Percentiles rank a stretch among this genome's conserved stretches.
These are phyloP conservation scores for Drosophila pseudoananassae DNA, from an alignment of 1,140 invertebrate species.

Conservation along the genomic window DNA sequence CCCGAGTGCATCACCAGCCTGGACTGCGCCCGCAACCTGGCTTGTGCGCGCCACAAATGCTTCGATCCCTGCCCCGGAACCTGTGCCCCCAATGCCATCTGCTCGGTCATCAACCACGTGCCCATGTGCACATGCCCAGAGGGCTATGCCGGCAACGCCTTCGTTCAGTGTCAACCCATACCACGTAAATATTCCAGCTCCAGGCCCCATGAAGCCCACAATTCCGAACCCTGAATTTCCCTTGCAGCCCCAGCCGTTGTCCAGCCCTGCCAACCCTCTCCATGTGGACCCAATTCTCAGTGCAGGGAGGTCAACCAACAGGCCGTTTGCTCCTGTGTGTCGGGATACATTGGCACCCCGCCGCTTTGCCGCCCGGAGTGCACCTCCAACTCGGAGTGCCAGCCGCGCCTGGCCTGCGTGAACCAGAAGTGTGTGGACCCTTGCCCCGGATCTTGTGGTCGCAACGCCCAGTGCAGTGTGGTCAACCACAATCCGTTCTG, in stretches of 20 bases:
- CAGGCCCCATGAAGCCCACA: not conserved
- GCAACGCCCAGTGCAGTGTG: constrained; percentile 89
- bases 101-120: constrained; percentile 90
- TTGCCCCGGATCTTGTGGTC: constrained; percentile 89
- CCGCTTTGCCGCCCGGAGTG: constrained; percentile 86
- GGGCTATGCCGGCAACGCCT: constrained; percentile 91
- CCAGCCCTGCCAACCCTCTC: constrained; percentile 90
- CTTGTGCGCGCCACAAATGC: constrained; percentile 93
- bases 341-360: constrained; percentile 85
- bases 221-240: constrained; percentile 84
- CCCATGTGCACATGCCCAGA: constrained; percentile 90
- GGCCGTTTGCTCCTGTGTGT: constrained; percentile 87
- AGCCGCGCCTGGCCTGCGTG: constrained; percentile 87
- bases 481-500: constrained; percentile 90
- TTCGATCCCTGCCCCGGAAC: constrained; percentile 91
- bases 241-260: constrained; percentile 81
- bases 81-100: constrained; percentile 91
- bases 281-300: constrained; percentile 90
- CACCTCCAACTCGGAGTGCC: constrained; percentile 87
- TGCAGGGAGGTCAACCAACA: constrained; percentile 86
- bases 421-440: constrained; percentile 89
- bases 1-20: constrained; percentile 93
- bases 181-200: constrained; percentile 85
- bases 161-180: constrained; percentile 76
- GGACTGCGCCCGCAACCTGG: constrained; percentile 89